Conservation (phyloP, 2,113 vertebrate species). For the Apteryx mantelli region DNA sequence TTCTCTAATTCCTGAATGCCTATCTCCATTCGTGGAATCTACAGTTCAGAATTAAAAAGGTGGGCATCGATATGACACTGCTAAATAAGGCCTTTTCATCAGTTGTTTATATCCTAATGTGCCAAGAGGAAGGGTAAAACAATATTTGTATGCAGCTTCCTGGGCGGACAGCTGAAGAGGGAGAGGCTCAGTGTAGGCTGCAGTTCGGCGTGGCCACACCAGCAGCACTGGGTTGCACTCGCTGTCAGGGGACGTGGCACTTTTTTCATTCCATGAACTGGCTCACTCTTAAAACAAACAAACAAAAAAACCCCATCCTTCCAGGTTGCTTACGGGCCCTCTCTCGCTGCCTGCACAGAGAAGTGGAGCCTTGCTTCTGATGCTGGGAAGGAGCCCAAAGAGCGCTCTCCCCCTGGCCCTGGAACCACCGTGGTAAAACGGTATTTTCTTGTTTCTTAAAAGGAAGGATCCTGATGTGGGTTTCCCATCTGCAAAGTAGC, state of each 20-base stretch:
- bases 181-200: background rate
- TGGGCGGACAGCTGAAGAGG: background rate
- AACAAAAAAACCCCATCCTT: background rate
- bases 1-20: background rate
- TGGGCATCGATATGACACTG: background rate
- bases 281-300: background rate
- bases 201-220: background rate
- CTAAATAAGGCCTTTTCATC: slow-evolving; percentile 28
- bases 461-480: background rate
- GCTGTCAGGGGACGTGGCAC: background rate
- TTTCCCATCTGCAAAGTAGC: background rate
- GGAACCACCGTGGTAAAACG: background rate
- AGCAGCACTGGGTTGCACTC: background rate
- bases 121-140: background rate
- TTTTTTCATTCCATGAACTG: background rate
- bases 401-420: background rate
- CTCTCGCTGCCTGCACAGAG: background rate
- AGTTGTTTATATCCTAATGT: background rate
- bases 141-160: background rate
- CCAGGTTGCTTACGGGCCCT: background rate
- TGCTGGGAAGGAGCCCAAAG: background rate
- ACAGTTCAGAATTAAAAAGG: background rate
- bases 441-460: background rate
- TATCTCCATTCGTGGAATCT: background rate
- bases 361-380: background rate